A percentile compares a stretch with the other conserved stretches of the same genome.
These are phyloP conservation scores for Telmatherina bonti DNA, from an alignment of 2,797 vertebrate species.

Conservation along the genomic window DNA sequence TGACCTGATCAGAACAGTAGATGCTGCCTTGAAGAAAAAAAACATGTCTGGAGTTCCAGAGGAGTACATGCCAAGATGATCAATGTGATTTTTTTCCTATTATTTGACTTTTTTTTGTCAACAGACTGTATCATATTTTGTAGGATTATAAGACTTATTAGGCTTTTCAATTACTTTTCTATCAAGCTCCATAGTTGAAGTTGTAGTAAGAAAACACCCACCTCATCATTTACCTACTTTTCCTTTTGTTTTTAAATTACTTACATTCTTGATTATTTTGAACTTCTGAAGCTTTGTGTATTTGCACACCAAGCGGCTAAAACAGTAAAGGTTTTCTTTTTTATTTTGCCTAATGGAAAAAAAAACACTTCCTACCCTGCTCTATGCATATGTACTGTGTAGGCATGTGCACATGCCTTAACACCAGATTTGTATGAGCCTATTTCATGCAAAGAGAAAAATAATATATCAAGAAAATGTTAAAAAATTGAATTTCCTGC, in stretches of 20 bases:
- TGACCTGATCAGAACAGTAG: conserved; percentile 90
- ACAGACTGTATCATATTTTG: conserved; percentile 34
- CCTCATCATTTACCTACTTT: conserved; percentile 16
- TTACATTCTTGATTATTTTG: conserved; percentile 24
- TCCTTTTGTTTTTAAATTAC: conserved; percentile 12
- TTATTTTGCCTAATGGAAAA: conserved; percentile 47
- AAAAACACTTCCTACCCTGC: conserved; percentile 61
- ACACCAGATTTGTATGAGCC: conserved; percentile 45
- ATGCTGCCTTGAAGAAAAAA: conserved; percentile 85
- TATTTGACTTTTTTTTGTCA: conserved; percentile 28
- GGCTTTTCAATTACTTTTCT: conserved; percentile 18
- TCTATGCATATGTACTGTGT: conserved; percentile 73
- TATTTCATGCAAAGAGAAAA: conserved; percentile 56
- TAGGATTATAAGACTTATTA: conserved; percentile 27
- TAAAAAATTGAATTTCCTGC: conserved; percentile 34
- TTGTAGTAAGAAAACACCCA: conserved; percentile 17
- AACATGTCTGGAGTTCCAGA: conserved; percentile 91
- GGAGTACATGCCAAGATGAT: conserved; percentile 96
- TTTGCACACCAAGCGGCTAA: conserved; percentile 33
- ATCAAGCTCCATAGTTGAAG: conserved; percentile 27
- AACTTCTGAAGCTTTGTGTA: conserved; percentile 36
- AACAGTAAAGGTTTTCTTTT: conserved; percentile 2
- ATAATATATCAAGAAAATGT: conserved; percentile 4
- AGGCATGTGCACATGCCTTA: conserved; percentile 78
- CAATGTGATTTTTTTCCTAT: conserved; percentile 41